phyloP scores from a whole-genome alignment of 2,888 invertebrate species.

The Sminthurinus aureus region DNA sequence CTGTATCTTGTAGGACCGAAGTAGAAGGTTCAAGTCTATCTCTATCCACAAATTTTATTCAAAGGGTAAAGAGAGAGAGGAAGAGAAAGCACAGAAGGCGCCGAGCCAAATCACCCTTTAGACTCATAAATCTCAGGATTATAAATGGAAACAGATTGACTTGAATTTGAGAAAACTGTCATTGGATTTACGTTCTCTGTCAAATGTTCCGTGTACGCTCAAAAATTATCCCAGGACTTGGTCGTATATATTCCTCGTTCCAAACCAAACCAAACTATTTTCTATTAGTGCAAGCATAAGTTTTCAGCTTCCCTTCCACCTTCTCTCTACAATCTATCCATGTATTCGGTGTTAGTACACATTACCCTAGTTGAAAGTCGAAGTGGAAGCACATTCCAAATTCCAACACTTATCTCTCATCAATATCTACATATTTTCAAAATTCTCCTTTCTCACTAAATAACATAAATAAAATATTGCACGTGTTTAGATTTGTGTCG shows the following conservation, averaged over 20 bases:
- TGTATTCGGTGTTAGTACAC: too few relatives aligned
- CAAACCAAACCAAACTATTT: background rate
- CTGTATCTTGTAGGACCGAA: background rate
- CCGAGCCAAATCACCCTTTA: conserved; percentile 30
- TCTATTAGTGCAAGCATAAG: background rate
- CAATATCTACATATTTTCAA: background rate
- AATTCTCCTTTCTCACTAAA: too few relatives aligned
- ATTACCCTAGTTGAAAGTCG: too few relatives aligned
- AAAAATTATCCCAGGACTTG: background rate
- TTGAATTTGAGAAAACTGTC: conserved; percentile 11
- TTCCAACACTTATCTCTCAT: background rate
- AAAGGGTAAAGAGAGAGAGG: background rate
- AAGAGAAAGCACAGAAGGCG: background rate
- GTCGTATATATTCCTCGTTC: background rate
- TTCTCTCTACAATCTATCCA: background rate
- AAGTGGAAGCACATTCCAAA: background rate
- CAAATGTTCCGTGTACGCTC: conserved; percentile 20
- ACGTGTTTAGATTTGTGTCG: too few relatives aligned
- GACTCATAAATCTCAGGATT: conserved; percentile 26
- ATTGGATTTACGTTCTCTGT: conserved; percentile 14
- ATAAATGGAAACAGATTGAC: conserved; percentile 27
- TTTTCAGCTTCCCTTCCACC: background rate
- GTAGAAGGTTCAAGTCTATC: background rate
- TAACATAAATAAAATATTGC: too few relatives aligned
- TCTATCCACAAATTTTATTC: background rate